Evolutionary conservation across 2,888 invertebrate genomes (phyloP).

Genomic region (Trisateles emortualis): DNA sequence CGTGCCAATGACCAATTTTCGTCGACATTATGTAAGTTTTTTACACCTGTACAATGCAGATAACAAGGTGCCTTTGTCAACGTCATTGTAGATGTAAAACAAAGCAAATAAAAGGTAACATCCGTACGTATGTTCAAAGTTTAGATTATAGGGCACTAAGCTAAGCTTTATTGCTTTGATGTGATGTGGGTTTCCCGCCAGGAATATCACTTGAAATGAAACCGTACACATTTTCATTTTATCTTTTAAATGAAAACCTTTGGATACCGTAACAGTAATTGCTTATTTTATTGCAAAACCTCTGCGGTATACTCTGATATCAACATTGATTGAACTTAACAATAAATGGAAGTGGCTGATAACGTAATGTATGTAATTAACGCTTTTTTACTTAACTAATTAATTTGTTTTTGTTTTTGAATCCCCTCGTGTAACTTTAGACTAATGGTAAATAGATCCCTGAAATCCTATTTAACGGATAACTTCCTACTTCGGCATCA

Average conservation of each 20-base stretch:
- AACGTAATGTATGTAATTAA: background rate
- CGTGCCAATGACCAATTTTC: no score
- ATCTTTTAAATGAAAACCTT: constrained; percentile 27
- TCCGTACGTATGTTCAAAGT: constrained; percentile 48
- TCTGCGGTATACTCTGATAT: constrained; percentile 10
- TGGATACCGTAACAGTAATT: constrained; percentile 16
- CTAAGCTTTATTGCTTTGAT: constrained; percentile 55
- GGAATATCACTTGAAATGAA: constrained; percentile 50
- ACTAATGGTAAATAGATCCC: constrained; percentile 12
- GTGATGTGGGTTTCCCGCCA: constrained; percentile 49
- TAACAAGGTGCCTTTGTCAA: constrained; percentile 23
- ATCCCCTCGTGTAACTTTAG: constrained; percentile 8
- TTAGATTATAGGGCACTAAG: constrained; percentile 52
- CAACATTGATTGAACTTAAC: constrained; percentile 1
- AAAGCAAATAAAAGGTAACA: constrained; percentile 42
- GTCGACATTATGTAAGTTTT: no score
- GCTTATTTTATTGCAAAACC: constrained; percentile 27
- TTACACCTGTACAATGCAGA: constrained; percentile 23
- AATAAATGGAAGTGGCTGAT: background rate
- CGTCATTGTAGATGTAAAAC: constrained; percentile 26
- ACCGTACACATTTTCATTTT: constrained; percentile 36
- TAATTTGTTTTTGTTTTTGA: constrained; percentile 1
- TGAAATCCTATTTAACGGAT: constrained; percentile 12
- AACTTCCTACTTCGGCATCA: constrained; percentile 6
- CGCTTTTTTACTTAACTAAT: background rate